phyloP scores from a whole-genome alignment of 2,797 vertebrate species.

The Lagorchestes hirsutus region DNA sequence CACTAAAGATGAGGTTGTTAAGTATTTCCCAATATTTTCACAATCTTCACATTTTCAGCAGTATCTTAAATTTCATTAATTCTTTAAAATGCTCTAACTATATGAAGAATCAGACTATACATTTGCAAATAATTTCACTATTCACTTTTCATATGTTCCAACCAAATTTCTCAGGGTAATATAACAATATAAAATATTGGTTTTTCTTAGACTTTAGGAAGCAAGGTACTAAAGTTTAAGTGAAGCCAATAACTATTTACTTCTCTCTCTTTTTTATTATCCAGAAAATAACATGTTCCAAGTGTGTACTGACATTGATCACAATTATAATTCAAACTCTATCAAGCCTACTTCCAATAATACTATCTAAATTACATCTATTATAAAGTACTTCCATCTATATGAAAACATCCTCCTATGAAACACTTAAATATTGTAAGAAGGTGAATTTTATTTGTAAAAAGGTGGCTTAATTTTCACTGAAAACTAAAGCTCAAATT shows the following conservation, averaged over 20 bases:
- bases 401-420: conserved; percentile 26
- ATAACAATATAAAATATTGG: not conserved
- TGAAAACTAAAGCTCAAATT: conserved; percentile 30
- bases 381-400: not conserved
- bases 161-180: not conserved
- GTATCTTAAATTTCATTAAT: not conserved
- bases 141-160: not conserved
- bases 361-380: not conserved
- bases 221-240: not conserved
- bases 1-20: too few species aligned
- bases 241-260: not conserved
- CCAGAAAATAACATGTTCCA: conserved; percentile 29
- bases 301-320: conserved; percentile 16
- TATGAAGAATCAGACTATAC: not conserved
- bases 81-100: not conserved
- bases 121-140: not conserved
- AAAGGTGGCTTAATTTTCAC: not conserved
- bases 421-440: not conserved
- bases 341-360: not conserved
- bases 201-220: not conserved
- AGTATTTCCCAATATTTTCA: too few species aligned
- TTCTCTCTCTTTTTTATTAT: not conserved
- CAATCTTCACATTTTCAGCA: too few species aligned
- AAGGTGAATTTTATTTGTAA: conserved; percentile 18
- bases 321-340: conserved; percentile 28